These are phyloP conservation scores for Etheostoma spectabile DNA, from an alignment of 2,113 vertebrate species.

Conservation along the genomic window DNA sequence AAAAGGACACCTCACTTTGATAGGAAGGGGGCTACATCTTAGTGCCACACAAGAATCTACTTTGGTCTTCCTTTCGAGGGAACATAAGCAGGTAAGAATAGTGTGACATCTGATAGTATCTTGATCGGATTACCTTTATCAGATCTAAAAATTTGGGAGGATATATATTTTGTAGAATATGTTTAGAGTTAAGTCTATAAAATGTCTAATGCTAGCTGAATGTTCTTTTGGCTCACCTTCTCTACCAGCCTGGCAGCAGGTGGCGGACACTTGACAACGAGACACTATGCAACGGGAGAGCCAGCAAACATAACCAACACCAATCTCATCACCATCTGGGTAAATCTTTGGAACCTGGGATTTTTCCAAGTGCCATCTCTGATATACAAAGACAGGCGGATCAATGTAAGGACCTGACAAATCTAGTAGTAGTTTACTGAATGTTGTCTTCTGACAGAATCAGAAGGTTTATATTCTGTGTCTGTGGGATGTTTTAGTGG, in stretches of 20 bases:
- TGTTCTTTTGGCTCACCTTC: neutral
- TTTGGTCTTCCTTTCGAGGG: slow-evolving; percentile 84
- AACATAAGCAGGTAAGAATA: slow-evolving; percentile 73
- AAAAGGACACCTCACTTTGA: slow-evolving; percentile 87
- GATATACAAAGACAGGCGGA: slow-evolving; percentile 49
- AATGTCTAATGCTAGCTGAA: neutral
- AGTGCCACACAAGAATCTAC: slow-evolving; percentile 77
- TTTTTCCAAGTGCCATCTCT: slow-evolving; percentile 35
- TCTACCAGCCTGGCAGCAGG: slow-evolving; percentile 79
- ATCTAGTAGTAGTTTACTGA: neutral
- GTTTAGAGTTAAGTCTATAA: neutral
- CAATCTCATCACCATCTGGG: slow-evolving; percentile 25
- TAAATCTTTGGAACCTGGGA: slow-evolving; percentile 3
- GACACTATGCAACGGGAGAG: slow-evolving; percentile 77
- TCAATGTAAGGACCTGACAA: slow-evolving; percentile 64
- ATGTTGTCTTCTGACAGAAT: neutral
- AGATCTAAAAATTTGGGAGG: neutral
- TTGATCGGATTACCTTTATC: neutral
- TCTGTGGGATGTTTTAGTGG: too few species aligned
- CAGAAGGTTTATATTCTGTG: too few species aligned
- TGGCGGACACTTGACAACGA: slow-evolving; percentile 83
- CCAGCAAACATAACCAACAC: slow-evolving; percentile 31
- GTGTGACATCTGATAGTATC: neutral
- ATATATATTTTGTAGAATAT: neutral
- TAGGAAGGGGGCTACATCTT: slow-evolving; percentile 83